Conservation (phyloP, 1,140 invertebrate species). For the Grapholita molesta region DNA sequence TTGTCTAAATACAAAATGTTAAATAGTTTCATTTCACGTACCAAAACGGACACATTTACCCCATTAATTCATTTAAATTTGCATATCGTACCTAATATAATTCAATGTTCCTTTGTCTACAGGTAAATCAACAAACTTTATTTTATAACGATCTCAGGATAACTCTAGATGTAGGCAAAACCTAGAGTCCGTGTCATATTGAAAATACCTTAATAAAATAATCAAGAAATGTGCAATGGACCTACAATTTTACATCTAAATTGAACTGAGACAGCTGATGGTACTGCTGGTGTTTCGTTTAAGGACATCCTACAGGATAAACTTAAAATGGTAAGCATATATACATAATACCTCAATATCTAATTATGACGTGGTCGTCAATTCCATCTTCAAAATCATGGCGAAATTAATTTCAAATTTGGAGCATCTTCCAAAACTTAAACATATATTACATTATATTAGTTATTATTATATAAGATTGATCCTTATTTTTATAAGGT, state of each 20-base stretch:
- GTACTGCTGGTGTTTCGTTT: neutral
- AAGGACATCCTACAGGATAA: neutral
- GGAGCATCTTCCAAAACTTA: no score
- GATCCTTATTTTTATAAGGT: no score
- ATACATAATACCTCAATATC: neutral
- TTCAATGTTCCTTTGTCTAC: conserved; percentile 34
- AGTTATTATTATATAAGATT: no score
- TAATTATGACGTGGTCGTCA: no score
- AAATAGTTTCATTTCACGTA: conserved; percentile 1
- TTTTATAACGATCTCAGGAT: conserved; percentile 46
- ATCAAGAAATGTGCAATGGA: neutral
- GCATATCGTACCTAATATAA: neutral
- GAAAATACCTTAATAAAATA: neutral
- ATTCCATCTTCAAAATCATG: no score
- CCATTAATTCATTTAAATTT: neutral
- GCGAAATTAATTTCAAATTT: no score
- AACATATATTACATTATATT: no score
- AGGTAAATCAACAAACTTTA: conserved; percentile 32
- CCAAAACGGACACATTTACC: neutral
- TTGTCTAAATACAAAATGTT: no score
- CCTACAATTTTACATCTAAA: neutral
- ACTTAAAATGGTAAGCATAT: neutral
- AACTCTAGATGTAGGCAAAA: conserved; percentile 50
- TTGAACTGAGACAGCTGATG: neutral
- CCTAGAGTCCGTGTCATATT: conserved; percentile 42